These are phyloP conservation scores for Diogma glabrata DNA, from an alignment of 2,888 invertebrate species.

Conservation along the genomic window DNA sequence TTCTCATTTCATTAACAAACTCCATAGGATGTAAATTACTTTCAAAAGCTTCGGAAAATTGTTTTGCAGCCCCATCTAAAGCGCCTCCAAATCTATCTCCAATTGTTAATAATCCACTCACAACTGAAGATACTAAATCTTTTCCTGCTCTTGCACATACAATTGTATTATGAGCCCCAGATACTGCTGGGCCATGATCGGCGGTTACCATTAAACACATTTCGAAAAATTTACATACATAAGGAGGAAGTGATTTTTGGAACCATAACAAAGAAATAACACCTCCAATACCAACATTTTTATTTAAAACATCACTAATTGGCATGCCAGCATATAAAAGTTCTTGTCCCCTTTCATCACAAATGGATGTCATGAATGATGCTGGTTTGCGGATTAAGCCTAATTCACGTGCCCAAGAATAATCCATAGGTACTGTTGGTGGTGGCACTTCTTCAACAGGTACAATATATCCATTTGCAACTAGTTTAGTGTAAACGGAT, in stretches of 20 bases:
- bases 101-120: slow-evolving; percentile 93
- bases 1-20: slow-evolving; percentile 95
- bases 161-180: slow-evolving; percentile 97
- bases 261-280: slow-evolving; percentile 97
- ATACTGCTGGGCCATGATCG: slow-evolving; percentile 97
- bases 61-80: slow-evolving; percentile 91
- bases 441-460: slow-evolving; percentile 89
- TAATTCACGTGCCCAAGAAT: slow-evolving; percentile 91
- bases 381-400: slow-evolving; percentile 98
- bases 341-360: slow-evolving; percentile 97
- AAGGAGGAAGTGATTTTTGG: slow-evolving; percentile 80
- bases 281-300: slow-evolving; percentile 94
- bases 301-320: slow-evolving; percentile 76
- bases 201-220: slow-evolving; percentile 98
- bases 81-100: slow-evolving; percentile 99
- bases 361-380: slow-evolving; percentile 98
- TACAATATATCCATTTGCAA: slow-evolving; percentile 69
- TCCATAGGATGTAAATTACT: slow-evolving; percentile 91
- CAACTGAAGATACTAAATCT: slow-evolving; percentile 90
- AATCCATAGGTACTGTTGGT: slow-evolving; percentile 99
- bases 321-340: slow-evolving; percentile 92
- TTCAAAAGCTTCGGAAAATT: slow-evolving; percentile 95
- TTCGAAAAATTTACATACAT: slow-evolving; percentile 95
- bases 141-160: slow-evolving; percentile 96
- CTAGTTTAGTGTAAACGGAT: slow-evolving; percentile 62